Base-by-base conservation (phyloP, 2,888 invertebrate species). In the Crossocerus cetratus region DNA sequence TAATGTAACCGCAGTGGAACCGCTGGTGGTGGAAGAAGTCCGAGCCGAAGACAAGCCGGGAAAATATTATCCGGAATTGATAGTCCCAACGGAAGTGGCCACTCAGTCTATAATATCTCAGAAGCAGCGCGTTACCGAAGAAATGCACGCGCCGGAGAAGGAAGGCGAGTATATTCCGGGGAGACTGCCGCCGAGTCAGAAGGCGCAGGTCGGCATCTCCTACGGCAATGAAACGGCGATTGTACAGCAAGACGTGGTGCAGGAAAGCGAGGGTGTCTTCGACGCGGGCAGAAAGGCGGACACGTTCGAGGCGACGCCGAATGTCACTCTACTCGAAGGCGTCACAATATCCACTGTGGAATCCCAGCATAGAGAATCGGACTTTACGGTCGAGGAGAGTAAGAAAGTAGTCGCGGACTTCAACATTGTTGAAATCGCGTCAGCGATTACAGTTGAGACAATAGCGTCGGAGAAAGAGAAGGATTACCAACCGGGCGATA, bases 31-130 rank as follows among this genome's bases (percentile, higher is more conserved):
- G 3, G 94, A 93, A 66, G 94, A 96, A 91, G 93, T 94, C 23
- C 91, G 93, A 81, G 91, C 94, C 2, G 94, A 94, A 90, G 93
- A 94, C 70, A 95, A 94, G 87, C 94, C 95, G 8, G 94, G 94
- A 14, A 95, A 95, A 90, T 95, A 95, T 86, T 93, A 95, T 86
- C 95, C 96, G 2, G 95, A 96, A 90, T 89, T 95, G 61, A 94
- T 96, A 85, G 95, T 96, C 1, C 94, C 96, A 0, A 96, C 96
- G 2, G 96, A 96, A 92, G 92, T 93, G 11, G 96, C 96, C 2
- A 93, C 92, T 22, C 92, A 93, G 87, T 92, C 93, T 69, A 89
- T 96, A 0, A 91, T 94, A 42, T 91, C 94, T 13, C 94, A 94
- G 77, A 94, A 93, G 86, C 93, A 94, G 87, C 88, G 94, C 56